A percentile compares a stretch with the other conserved stretches of the same genome.
These are phyloP conservation scores for Sussaba pulchella DNA, from an alignment of 2,888 invertebrate species.

Conservation along the genomic window DNA sequence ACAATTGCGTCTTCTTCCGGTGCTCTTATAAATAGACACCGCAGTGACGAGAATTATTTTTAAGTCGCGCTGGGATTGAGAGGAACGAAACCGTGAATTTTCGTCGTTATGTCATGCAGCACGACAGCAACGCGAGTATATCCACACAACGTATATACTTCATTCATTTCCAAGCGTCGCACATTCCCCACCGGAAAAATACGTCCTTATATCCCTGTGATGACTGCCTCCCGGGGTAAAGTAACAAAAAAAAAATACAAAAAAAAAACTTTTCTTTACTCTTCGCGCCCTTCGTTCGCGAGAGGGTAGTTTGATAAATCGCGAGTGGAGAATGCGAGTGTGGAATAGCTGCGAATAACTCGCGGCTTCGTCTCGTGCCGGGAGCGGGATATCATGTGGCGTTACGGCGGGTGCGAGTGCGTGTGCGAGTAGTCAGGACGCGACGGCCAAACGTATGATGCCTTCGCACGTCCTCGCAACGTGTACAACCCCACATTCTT, in stretches of 20 bases:
- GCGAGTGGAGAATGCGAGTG: background rate
- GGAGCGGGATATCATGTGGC: background rate
- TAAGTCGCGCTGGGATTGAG: constrained; percentile 7
- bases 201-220: constrained; percentile 39
- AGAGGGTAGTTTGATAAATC: constrained; percentile 23
- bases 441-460: constrained; percentile 13
- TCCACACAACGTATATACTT: background rate
- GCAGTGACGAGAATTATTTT: constrained; percentile 11
- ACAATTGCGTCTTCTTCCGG: constrained; percentile 1
- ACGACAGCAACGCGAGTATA: background rate
- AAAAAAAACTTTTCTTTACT: constrained; percentile 19
- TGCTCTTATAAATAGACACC: constrained; percentile 11
- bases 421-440: background rate
- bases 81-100: constrained; percentile 18
- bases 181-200: constrained; percentile 37
- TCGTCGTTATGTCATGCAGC: constrained; percentile 5
- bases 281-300: constrained; percentile 1
- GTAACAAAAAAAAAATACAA: no score
- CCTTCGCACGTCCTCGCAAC: constrained; percentile 17
- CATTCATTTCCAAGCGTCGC: constrained; percentile 3
- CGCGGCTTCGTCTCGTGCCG: background rate
- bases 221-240: constrained; percentile 17
- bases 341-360: constrained; percentile 4
- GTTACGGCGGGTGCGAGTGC: background rate
- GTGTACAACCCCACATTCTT: background rate